A percentile compares a stretch with the other conserved stretches of the same genome.
Evolutionary conservation across 2,888 invertebrate genomes (phyloP).

Genomic region (Ellobium chinense): DNA sequence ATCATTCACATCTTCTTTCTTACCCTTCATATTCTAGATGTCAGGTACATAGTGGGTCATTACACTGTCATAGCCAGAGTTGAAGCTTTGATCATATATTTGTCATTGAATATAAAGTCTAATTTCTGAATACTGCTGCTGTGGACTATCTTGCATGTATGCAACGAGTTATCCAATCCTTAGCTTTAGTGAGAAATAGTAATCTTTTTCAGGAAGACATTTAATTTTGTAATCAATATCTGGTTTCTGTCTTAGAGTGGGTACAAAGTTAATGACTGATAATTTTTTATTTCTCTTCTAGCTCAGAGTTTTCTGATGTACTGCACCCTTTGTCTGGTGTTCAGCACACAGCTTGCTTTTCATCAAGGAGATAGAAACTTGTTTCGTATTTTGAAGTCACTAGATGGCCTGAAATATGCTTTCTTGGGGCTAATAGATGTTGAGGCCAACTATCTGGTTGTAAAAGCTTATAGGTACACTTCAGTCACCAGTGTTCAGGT

Average conservation of each 20-base stretch:
- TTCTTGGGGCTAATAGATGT: slow-evolving; percentile 89
- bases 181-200: too few relatives aligned
- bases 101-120: too few relatives aligned
- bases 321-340: slow-evolving; percentile 87
- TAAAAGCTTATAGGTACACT: slow-evolving; percentile 88
- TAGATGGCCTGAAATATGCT: slow-evolving; percentile 88
- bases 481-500: slow-evolving; percentile 87
- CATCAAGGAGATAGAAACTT: slow-evolving; percentile 82
- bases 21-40: too few relatives aligned
- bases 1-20: too few relatives aligned
- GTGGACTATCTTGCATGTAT: too few relatives aligned
- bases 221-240: too few relatives aligned
- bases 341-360: slow-evolving; percentile 88
- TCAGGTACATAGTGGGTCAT: too few relatives aligned
- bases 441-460: slow-evolving; percentile 91
- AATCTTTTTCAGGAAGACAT: too few relatives aligned
- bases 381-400: slow-evolving; percentile 83
- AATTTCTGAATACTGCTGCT: too few relatives aligned
- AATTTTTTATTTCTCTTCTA: slow-evolving; percentile 70
- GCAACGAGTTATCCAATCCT: too few relatives aligned
- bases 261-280: neutral
- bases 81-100: too few relatives aligned
- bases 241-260: neutral
- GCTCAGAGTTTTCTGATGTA: slow-evolving; percentile 91
- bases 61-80: too few relatives aligned